Conservation (phyloP, 2,113 vertebrate genomes). For the Actenoides hombroni region DNA sequence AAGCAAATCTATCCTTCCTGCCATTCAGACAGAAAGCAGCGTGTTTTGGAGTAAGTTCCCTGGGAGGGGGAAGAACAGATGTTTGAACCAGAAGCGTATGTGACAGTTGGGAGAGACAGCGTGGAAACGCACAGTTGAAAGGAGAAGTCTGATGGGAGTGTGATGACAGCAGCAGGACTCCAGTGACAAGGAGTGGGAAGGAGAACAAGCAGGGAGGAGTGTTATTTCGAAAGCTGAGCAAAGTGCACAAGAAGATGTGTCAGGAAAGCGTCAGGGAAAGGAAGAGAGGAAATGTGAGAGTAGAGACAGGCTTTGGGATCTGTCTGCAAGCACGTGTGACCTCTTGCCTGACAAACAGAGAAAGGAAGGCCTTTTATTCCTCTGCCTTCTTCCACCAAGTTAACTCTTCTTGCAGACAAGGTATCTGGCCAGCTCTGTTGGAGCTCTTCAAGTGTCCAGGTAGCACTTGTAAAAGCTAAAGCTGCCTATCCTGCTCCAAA, state of each 20-base stretch:
- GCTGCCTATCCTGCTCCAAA: not conserved
- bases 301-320: constrained; percentile 40
- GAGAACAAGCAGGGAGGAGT: constrained; percentile 65
- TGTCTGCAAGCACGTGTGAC: constrained; percentile 45
- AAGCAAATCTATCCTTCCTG: not conserved
- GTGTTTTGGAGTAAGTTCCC: constrained; percentile 49
- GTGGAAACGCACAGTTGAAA: constrained; percentile 63
- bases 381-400: not conserved
- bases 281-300: constrained; percentile 45
- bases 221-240: constrained; percentile 64
- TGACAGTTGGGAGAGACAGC: constrained; percentile 66
- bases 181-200: constrained; percentile 68
- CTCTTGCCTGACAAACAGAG: constrained; percentile 21
- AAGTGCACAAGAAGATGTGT: constrained; percentile 65
- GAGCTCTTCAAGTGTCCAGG: not conserved
- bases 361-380: not conserved
- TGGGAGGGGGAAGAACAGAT: constrained; percentile 61
- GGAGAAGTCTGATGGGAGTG: constrained; percentile 65
- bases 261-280: constrained; percentile 47
- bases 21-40: constrained; percentile 50
- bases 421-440: not conserved
- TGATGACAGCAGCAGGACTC: constrained; percentile 68
- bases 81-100: constrained; percentile 65
- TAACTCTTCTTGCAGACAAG: not conserved
- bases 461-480: not conserved